Evolutionary conservation across 2,113 vertebrate genomes (phyloP).

Genomic region (Paramormyrops kingsleyae): DNA sequence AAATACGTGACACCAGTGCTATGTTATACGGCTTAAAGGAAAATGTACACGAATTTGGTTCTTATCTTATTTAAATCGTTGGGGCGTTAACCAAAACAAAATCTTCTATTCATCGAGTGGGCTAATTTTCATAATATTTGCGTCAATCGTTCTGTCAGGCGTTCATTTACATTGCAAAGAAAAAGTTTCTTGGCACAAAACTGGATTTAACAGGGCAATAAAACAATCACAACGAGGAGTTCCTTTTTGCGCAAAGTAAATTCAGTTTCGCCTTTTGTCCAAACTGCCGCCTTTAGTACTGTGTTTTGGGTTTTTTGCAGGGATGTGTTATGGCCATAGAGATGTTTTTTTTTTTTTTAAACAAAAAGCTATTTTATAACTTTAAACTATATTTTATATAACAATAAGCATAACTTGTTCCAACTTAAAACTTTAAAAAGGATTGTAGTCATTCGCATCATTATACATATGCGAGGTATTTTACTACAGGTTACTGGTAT

Average conservation of each 20-base stretch:
- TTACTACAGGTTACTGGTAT: not conserved
- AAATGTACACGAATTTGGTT: not conserved
- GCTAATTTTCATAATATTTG: not conserved
- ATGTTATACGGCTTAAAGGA: not conserved
- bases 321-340: not conserved
- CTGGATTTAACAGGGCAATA: not conserved
- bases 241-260: not conserved
- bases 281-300: not conserved
- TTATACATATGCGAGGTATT: not conserved
- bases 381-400: not conserved
- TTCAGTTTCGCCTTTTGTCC: not conserved
- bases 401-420: not conserved
- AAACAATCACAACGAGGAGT: not conserved
- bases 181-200: not conserved
- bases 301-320: not conserved
- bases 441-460: not conserved
- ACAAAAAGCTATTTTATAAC: not conserved
- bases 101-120: not conserved
- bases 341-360: not conserved
- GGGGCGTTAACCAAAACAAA: not conserved
- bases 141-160: not conserved
- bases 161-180: not conserved
- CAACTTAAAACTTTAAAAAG: not conserved
- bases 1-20: not conserved
- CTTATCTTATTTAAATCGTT: not conserved